phyloP scores from a whole-genome alignment of 1,140 invertebrate genomes.

The Drosophila setifemur region DNA sequence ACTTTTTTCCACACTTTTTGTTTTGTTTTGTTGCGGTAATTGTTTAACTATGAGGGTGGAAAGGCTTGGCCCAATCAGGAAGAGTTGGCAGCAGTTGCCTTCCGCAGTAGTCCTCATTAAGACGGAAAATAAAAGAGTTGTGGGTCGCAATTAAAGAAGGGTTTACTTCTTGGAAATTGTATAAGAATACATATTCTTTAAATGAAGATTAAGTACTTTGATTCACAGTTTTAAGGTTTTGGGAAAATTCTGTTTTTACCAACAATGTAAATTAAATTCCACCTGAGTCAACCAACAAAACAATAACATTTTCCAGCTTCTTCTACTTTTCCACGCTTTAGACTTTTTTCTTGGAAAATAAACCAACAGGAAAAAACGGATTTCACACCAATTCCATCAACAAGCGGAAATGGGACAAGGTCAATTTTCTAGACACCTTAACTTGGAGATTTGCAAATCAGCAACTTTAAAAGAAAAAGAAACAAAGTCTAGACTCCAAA shows the following conservation, averaged over 20 bases:
- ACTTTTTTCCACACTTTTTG: not conserved
- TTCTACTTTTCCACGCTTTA: not conserved
- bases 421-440: slow-evolving; percentile 10
- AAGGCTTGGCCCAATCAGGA: slow-evolving; percentile 10
- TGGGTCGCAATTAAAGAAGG: not conserved
- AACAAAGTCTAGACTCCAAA: not conserved
- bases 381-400: slow-evolving; percentile 39
- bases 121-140: not conserved
- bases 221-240: too few relatives aligned
- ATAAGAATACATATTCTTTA: too few relatives aligned
- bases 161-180: not conserved
- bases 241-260: slow-evolving; percentile 22
- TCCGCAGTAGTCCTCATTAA: slow-evolving; percentile 17
- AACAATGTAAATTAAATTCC: slow-evolving; percentile 26
- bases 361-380: not conserved
- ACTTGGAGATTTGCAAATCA: slow-evolving; percentile 23
- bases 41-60: slow-evolving; percentile 32
- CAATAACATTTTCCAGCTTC: slow-evolving; percentile 4
- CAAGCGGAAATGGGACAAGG: not conserved
- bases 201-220: too few relatives aligned
- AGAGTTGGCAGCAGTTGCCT: slow-evolving; percentile 7
- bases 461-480: not conserved
- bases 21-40: slow-evolving; percentile 19
- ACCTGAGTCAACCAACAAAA: not conserved
- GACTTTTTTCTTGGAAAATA: not conserved